A percentile compares a stretch with the other conserved stretches of the same genome.
Conservation (phyloP, 2,797 vertebrate species). For the Varecia variegata region DNA sequence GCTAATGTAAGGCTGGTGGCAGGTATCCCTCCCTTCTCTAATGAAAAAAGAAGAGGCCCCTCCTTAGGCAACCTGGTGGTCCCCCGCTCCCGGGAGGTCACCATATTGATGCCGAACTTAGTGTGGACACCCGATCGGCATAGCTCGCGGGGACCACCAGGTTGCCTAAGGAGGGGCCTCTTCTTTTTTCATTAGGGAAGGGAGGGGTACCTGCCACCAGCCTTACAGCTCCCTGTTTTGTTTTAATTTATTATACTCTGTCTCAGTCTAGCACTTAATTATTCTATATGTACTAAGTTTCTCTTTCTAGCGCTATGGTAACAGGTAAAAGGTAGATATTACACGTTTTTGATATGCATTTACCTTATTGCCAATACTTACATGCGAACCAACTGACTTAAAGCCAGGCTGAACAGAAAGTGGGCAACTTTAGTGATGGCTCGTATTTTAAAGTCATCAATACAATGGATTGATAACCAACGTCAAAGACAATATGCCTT, state of each 20-base stretch:
- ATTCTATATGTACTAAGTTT: not conserved
- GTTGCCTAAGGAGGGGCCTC: too few relatives aligned
- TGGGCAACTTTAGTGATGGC: not conserved
- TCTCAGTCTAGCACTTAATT: not conserved
- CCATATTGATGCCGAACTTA: too few relatives aligned
- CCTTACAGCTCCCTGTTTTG: not conserved
- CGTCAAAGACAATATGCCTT: not conserved
- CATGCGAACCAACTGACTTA: not conserved
- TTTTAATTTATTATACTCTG: not conserved
- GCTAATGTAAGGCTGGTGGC: too few relatives aligned
- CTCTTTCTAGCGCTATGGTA: not conserved
- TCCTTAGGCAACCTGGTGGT: too few relatives aligned
- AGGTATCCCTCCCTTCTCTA: too few relatives aligned
- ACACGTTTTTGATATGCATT: not conserved
- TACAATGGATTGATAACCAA: not conserved
- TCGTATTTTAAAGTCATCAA: not conserved
- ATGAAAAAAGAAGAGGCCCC: too few relatives aligned
- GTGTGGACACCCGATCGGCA: too few relatives aligned
- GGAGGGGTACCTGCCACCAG: too few relatives aligned
- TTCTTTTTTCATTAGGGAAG: too few relatives aligned
- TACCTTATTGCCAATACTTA: not conserved
- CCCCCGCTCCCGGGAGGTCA: too few relatives aligned
- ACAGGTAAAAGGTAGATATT: not conserved
- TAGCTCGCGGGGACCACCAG: too few relatives aligned
- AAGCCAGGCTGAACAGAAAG: not conserved